phyloP scores from a whole-genome alignment of 2,113 vertebrate species.

The Ptilorrhoa leucosticta region DNA sequence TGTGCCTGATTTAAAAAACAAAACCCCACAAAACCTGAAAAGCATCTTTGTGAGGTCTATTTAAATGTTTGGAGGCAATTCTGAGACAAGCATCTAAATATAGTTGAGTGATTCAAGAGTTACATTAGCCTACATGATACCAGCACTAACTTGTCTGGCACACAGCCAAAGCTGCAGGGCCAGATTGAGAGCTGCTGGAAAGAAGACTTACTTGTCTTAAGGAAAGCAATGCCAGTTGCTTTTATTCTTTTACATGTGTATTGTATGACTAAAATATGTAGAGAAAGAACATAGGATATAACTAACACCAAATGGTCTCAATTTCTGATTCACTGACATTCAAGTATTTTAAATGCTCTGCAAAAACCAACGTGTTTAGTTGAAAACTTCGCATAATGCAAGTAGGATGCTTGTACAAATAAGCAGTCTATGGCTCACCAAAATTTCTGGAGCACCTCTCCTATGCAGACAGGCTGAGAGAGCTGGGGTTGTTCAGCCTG shows the following conservation, averaged over 20 bases:
- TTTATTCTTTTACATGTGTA: neutral
- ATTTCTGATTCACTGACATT: neutral
- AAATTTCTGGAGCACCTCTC: neutral
- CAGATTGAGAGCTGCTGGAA: neutral
- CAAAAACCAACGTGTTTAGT: neutral
- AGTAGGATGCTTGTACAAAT: neutral
- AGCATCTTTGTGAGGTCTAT: slow-evolving; percentile 9
- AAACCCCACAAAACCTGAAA: slow-evolving; percentile 23
- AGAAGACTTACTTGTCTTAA: neutral
- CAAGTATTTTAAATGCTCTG: neutral
- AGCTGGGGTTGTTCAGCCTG: neutral
- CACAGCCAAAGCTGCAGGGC: neutral
- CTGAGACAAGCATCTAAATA: slow-evolving; percentile 52
- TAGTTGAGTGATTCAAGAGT: slow-evolving; percentile 40
- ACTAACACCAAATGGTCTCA: neutral
- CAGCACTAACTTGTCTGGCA: slow-evolving; percentile 18
- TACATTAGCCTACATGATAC: slow-evolving; percentile 44
- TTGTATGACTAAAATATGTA: neutral
- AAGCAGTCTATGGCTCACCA: neutral
- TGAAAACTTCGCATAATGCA: neutral
- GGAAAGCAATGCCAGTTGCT: neutral
- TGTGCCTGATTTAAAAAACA: neutral
- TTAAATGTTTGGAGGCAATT: slow-evolving; percentile 39
- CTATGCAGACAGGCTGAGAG: neutral
- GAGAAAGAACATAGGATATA: neutral